Base-by-base conservation (phyloP, 92 coral and sea anemone genomes). In the Epizoanthus fatuus region DNA sequence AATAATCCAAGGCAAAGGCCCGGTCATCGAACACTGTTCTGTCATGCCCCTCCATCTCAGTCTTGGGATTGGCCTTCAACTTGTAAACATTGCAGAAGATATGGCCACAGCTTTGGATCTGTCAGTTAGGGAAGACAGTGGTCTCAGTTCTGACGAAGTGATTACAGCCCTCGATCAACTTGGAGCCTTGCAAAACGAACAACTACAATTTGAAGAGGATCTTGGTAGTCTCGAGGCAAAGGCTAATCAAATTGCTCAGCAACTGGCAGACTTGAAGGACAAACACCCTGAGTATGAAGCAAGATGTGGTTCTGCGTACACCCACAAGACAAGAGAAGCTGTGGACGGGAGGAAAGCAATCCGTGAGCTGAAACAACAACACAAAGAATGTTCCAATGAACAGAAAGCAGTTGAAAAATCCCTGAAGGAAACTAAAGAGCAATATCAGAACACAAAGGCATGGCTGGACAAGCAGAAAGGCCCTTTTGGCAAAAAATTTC, bases 381-480 rank as follows among this genome's bases (percentile, higher is more conserved):
- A 22, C 11, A 22, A 12, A 22, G n/a, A 63, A 63, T 63, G 12
- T 37, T 2, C 10, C 12, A 19, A 29, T 63, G 68, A 63, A 37
- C 38, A 63, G 68, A 63, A 63, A 5, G 37, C 39, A 63, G 14
- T 1, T 22, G 69, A 63, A 10, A 63, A 63, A 13, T 35, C 69
- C 13, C 69, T 63, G 39, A 63, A 63, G 69, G 51, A 45, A 45
- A 63, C 40, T 22, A 63, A 63, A 7, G 69, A 25, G 40, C 69
- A 63, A 63, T 63, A 38, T 63, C 29, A 63, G 40, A 4, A 63
- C 69, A 63, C 69, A 20, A 25, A 22, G 13, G 29, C 69, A 7
- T 63, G 42, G 69, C 69, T 63, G 29, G 69, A 63, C 69, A 63
- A 63, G 9, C 69, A 63, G 39, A 63, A 63, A 15, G 69, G 69